Percentiles rank a stretch among this genome's conserved stretches.
Evolutionary conservation across 2,797 vertebrate species (phyloP).

Genomic region (Amniataba percoides): DNA sequence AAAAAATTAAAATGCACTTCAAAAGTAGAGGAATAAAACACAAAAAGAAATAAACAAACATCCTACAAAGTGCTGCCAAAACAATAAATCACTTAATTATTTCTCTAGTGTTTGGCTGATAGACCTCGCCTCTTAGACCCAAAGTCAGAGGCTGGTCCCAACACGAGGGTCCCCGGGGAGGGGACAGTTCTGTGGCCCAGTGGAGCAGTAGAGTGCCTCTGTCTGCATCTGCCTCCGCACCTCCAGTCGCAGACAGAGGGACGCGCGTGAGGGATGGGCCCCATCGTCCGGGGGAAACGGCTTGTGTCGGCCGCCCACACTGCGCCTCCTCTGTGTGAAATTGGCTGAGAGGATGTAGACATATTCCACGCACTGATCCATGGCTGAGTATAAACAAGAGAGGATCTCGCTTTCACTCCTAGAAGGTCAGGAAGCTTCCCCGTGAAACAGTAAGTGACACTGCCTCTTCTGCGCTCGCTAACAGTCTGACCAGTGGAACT

Average conservation of each 20-base stretch:
- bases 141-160: slow-evolving; percentile 61
- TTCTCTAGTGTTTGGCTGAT: slow-evolving; percentile 37
- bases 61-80: slow-evolving; percentile 15
- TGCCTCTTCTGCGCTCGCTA: slow-evolving; percentile 77
- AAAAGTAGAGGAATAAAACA: slow-evolving; percentile 8
- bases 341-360: slow-evolving; percentile 91
- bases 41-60: slow-evolving; percentile 28
- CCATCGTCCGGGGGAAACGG: slow-evolving; percentile 83
- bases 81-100: slow-evolving; percentile 45
- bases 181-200: slow-evolving; percentile 77
- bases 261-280: slow-evolving; percentile 84
- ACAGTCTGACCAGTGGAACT: slow-evolving; percentile 79
- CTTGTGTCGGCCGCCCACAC: slow-evolving; percentile 87
- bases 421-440: slow-evolving; percentile 85
- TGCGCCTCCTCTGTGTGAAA: slow-evolving; percentile 87
- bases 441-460: slow-evolving; percentile 85
- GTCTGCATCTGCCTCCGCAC: slow-evolving; percentile 74
- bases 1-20: neutral
- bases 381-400: slow-evolving; percentile 88
- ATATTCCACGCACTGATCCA: slow-evolving; percentile 90
- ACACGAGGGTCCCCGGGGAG: slow-evolving; percentile 64
- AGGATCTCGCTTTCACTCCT: slow-evolving; percentile 81
- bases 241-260: slow-evolving; percentile 74
- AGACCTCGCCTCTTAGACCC: slow-evolving; percentile 38
- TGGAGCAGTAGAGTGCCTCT: slow-evolving; percentile 82